These are phyloP conservation scores for Sciaenops ocellatus DNA, from an alignment of 2,797 vertebrate species.

Conservation along the genomic window DNA sequence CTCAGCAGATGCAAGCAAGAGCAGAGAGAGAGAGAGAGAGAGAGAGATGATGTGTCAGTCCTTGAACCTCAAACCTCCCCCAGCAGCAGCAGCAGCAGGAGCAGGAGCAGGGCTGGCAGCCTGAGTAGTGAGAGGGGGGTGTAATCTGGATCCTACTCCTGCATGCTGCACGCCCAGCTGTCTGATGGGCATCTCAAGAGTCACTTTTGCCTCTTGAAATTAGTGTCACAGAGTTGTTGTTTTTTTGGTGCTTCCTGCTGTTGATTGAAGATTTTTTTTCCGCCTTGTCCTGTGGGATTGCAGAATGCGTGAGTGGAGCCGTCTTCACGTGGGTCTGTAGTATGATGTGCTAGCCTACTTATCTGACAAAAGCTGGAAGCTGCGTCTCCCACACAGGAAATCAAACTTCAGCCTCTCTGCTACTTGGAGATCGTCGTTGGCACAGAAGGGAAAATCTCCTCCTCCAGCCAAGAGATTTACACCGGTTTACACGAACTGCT, in stretches of 20 bases:
- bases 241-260: neutral
- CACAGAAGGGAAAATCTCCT: conserved; percentile 31
- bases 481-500: conserved; percentile 42
- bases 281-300: too few relatives aligned
- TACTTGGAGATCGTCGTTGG: conserved; percentile 44
- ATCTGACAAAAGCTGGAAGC: conserved; percentile 44
- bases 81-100: conserved; percentile 21
- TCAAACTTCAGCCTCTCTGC: conserved; percentile 51
- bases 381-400: conserved; percentile 63
- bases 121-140: conserved; percentile 16
- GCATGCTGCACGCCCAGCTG: conserved; percentile 53
- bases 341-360: conserved; percentile 23
- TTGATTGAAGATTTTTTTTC: neutral
- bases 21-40: conserved; percentile 2
- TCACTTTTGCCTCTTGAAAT: conserved; percentile 37
- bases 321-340: conserved; percentile 8
- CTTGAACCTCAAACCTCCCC: conserved; percentile 66
- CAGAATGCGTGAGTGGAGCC: conserved; percentile 9
- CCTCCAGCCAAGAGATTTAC: conserved; percentile 48
- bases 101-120: conserved; percentile 15
- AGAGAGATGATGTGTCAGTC: conserved; percentile 65
- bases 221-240: conserved; percentile 19
- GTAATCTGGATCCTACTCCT: conserved; percentile 50
- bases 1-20: conserved; percentile 22
- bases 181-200: conserved; percentile 49